Evolutionary conservation across 1,140 invertebrate genomes (phyloP).

Genomic region (Samia ricini): DNA sequence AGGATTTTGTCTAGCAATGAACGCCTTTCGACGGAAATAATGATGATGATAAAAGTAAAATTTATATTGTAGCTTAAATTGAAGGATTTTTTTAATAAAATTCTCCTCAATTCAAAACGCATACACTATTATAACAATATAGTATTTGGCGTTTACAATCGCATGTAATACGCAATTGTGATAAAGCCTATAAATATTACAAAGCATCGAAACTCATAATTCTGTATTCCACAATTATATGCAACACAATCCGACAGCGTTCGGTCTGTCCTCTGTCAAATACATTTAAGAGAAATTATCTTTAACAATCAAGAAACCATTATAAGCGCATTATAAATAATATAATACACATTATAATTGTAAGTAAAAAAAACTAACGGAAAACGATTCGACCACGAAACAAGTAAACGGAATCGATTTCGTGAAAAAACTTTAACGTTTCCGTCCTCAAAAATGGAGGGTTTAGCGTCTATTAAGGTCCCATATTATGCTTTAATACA

Average conservation of each 20-base stretch:
- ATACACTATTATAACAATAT: no score
- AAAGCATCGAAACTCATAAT: not conserved
- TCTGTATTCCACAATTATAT: not conserved
- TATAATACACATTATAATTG: not conserved
- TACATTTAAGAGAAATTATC: not conserved
- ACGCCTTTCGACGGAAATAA: no score
- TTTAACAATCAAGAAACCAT: not conserved
- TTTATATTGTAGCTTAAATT: no score
- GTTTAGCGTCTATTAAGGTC: constrained; percentile 51
- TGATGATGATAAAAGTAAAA: no score
- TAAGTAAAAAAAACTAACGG: constrained; percentile 17
- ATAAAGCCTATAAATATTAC: not conserved
- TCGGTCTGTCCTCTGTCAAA: not conserved
- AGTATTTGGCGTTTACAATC: no score
- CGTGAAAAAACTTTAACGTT: constrained; percentile 41
- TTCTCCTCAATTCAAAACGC: no score
- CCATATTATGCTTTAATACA: constrained; percentile 55
- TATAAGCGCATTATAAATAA: constrained; percentile 1
- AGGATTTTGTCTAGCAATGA: no score
- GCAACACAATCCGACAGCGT: not conserved
- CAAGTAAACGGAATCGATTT: constrained; percentile 61
- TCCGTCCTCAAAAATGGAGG: constrained; percentile 52
- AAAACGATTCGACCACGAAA: constrained; percentile 27
- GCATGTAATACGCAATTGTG: no score
- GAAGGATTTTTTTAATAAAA: no score